Base-by-base conservation (phyloP, 2,113 vertebrate genomes). In the Dunckerocampus dactyliophorus region DNA sequence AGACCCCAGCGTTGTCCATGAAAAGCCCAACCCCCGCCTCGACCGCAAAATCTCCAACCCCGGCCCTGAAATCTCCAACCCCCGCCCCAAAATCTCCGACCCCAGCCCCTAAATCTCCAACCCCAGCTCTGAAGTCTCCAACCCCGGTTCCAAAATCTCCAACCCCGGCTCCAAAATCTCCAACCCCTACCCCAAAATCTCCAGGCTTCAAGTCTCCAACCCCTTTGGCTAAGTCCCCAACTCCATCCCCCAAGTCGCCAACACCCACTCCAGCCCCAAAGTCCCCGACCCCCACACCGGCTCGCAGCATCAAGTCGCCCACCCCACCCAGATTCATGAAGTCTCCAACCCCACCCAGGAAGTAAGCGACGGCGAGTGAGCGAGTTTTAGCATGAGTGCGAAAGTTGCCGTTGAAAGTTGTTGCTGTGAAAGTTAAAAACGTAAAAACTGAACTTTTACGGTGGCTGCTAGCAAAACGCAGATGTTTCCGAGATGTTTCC, bases 21-120 rank as follows among this genome's bases (percentile, higher is more conserved):
- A 90, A 80, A 59, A 87, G 80, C 62, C 83, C 84, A 0, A 85
- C 84, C 20, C 86, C 86, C 0, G 66, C 77, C 42, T 69, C 85
- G n/a, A 78, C 79, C 43, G 70, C 24, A 13, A 79, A 69, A 20
- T 69, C 73, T 47, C 51, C 65, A 39, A 71, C 71, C 16, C 59
- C 69, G 0, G 31, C 56, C 45, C 14, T 50, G 6, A 59, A 69
- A 10, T 60, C 71, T n/a, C 65, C 77, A 4, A 82, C 79, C 52
- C 73, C 77, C 0, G 3, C 24, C 9, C 48, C 71, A 9, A 87
- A 84, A 37, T 85, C 83, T 3, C 82, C 84, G 1, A 81, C 83
- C 62, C 80, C 86, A 0, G 43, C 74, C 63, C 65, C 58, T 0
- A 85, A 79, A n/a, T 74, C 73, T 8, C 77, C 75, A 1, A 78